A percentile compares a stretch with the other conserved stretches of the same genome.
Evolutionary conservation across 2,797 vertebrate species (phyloP).

Genomic region (Coccyzus lansbergi): DNA sequence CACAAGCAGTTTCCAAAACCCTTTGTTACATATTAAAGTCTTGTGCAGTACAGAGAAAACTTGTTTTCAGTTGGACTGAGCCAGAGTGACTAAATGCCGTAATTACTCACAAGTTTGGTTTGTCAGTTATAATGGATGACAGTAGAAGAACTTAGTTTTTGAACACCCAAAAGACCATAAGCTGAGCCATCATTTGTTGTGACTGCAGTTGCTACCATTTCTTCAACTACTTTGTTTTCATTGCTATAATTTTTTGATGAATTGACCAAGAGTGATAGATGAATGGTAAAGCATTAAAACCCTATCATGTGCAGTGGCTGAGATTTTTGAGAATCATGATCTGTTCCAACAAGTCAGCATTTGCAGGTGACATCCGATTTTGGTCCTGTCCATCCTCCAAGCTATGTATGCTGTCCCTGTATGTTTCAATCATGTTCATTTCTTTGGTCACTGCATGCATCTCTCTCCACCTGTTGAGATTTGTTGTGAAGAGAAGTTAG

Average conservation of each 20-base stretch:
- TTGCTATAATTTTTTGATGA: neutral
- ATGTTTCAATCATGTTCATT: neutral
- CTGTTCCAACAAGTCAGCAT: neutral
- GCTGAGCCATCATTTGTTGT: neutral
- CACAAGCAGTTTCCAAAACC: neutral
- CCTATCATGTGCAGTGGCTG: neutral
- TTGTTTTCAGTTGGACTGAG: neutral
- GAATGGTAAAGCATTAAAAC: neutral
- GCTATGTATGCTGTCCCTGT: neutral
- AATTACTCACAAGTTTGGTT: neutral
- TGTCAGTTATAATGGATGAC: neutral
- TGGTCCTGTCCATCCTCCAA: neutral
- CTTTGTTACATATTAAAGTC: neutral
- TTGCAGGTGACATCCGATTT: neutral
- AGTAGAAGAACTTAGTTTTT: neutral
- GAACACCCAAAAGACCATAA: neutral
- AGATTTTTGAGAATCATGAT: neutral
- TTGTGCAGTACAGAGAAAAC: neutral
- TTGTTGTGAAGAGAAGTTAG: neutral
- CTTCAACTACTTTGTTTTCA: neutral
- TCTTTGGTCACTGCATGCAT: neutral
- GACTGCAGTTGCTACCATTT: neutral
- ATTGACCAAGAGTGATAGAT: neutral
- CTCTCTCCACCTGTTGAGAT: neutral
- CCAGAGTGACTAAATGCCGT: neutral